Conservation (phyloP, 2,797 vertebrate species). For the Rhinatrema bivittatum region DNA sequence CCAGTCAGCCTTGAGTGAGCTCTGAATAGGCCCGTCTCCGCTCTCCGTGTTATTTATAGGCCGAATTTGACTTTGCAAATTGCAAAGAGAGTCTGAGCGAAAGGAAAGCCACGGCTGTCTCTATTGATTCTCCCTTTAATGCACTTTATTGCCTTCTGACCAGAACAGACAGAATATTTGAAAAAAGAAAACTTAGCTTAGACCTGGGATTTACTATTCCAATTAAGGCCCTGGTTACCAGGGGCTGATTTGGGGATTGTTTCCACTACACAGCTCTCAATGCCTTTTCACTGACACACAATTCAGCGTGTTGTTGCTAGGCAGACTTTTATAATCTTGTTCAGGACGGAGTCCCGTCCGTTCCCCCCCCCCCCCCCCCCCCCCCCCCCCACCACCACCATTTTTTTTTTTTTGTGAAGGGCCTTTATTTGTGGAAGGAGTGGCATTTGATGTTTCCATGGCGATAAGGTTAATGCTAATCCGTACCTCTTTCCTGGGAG, state of each 20-base stretch:
- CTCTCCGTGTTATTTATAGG: neutral
- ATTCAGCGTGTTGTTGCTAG: conserved; percentile 29
- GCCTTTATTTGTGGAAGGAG: conserved; percentile 29
- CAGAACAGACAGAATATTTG: conserved; percentile 3
- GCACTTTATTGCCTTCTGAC: neutral
- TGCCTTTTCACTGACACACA: conserved; percentile 23
- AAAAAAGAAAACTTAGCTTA: neutral
- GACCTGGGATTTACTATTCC: neutral
- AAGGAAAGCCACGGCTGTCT: neutral
- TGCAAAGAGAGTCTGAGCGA: neutral
- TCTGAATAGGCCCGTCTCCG: too few species aligned
- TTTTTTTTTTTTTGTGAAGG: conserved; percentile 23
- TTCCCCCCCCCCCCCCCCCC: too few species aligned
- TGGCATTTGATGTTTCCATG: conserved; percentile 44
- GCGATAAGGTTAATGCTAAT: conserved; percentile 39
- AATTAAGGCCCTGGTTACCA: neutral
- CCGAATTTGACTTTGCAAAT: too few species aligned
- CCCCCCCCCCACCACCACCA: too few species aligned
- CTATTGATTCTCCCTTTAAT: neutral
- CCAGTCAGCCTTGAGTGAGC: too few species aligned
- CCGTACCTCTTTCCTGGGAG: conserved; percentile 34
- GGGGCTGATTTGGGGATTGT: too few species aligned
- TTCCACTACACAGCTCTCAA: neutral
- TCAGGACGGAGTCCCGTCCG: too few species aligned
- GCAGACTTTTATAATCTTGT: too few species aligned